Evolutionary conservation across 2,113 vertebrate genomes (phyloP), one percentile per base, ranked within the genome.

Genomic region (Lepus europaeus): DNA sequence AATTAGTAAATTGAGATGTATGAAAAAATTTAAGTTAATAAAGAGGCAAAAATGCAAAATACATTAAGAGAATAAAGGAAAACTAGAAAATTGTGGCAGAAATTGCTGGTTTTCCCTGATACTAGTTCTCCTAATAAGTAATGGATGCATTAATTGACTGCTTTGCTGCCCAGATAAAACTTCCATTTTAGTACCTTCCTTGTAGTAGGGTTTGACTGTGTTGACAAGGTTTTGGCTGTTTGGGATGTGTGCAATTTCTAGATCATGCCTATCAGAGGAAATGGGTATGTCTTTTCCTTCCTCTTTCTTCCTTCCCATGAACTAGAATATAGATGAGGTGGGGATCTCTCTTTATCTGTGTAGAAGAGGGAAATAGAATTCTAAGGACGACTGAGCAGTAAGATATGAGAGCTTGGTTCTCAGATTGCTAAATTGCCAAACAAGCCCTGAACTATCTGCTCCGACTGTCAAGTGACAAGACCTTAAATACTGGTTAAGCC

Each of bases 1-100:
- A 68, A 78, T 61, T 78, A 36, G 29, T 91, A 53, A 77, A 59
- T 14, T 86, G n/a, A 16, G 56, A 73, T 27, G 78, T 22, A 53
- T 27, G 88, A 59, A 70, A 81, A 95, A 64, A 93, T 79, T 59
- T 20, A 82, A 87, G 89, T 59, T 59, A 87, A 78, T 77, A 81
- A 64, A 92, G 66, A 79, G 31, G 59, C 13, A 31, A 3, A 51
- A n/a, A 59, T 80, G 20, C 51, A 66, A 74, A 66, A 63, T 49
- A 45, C 45, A 45, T 36, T 45, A 2, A 76, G 23, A 45, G 36
- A 53, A 88, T 23, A 77, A 84, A 89, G 80, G 66, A 83, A 39
- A 25, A 72, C 53, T 87, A 84, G 70, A 53, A 87, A 91, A 45
- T 76, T 56, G 19, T 68, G 16, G 19, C 83, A 70, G 66, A 82